Base-by-base conservation (phyloP, 2,797 vertebrate species). In the Gallinago solitaria region DNA sequence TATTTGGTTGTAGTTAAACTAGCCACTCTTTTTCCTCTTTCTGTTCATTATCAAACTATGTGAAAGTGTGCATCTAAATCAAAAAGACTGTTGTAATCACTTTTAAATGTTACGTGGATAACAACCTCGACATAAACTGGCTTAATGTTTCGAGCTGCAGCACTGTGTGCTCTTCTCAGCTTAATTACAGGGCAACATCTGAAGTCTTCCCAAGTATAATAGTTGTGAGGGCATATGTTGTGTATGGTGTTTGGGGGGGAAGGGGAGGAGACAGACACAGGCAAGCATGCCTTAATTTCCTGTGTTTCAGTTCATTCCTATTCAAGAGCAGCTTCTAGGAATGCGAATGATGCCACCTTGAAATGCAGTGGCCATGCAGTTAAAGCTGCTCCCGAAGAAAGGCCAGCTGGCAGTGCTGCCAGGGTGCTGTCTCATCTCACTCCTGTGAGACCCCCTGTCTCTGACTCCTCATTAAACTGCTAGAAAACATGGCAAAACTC, bases 11-110 rank as follows among this genome's bases (percentile, higher is more conserved):
- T 87, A 39, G 76, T 92, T 92, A 84, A 95, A 95, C 71, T 53
- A 88, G 83, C 69, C 78, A 37, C 45, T 69, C 73, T 32, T 57
- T 53, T 17, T 57, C 11, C 32, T 25, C 19, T 50, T 37, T 30
- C 69, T 41, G 35, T 80, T 70, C 43, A 16, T 65, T 73, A 74
- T 47, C 54, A 87, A 70, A 79, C 51, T 87, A 28, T 27, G 25
- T 61, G 43, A 69, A 94, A 91, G 76, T 35, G 67, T 11, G 10
- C 80, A 68, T 87, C 74, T 82, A 86, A 96, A 95, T 89, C 48
- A 83, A n/a, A 78, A 92, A 67, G 37, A 20, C 45, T 79, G 32
- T 23, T 78, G 17, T 67, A 90, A 87, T 93, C 43, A 59, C 74
- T 74, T 56, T 50, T 33, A 69, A 87, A 69, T 51, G 50, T 70